Evolutionary conservation across 2,888 invertebrate genomes (phyloP).

Genomic region (Melitaea athalia): DNA sequence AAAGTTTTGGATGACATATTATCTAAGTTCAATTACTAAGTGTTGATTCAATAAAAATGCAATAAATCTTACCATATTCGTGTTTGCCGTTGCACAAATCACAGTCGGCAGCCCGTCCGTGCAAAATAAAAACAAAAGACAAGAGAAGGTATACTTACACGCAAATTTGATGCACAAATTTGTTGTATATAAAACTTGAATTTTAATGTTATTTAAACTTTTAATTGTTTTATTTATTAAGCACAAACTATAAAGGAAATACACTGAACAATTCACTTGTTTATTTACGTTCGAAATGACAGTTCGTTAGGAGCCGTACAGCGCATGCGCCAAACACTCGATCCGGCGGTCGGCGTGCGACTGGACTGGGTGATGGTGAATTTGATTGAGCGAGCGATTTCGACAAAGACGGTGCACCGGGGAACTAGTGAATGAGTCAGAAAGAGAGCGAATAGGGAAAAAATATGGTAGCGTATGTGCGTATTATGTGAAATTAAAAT

Average conservation of each 20-base stretch:
- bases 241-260: constrained; percentile 46
- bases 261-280: constrained; percentile 66
- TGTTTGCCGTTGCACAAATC: constrained; percentile 51
- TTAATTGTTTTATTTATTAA: constrained; percentile 16
- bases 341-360: constrained; percentile 60
- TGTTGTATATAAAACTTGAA: constrained; percentile 36
- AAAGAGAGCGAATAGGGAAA: constrained; percentile 42
- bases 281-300: constrained; percentile 74
- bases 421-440: constrained; percentile 39
- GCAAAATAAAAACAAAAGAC: constrained; percentile 56
- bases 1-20: background rate
- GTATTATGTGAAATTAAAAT: constrained; percentile 13
- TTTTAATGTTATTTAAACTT: constrained; percentile 9
- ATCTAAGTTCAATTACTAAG: background rate
- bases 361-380: too few relatives aligned
- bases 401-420: constrained; percentile 36
- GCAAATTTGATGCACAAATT: constrained; percentile 67
- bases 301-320: constrained; percentile 49
- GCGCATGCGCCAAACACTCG: constrained; percentile 67
- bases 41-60: constrained; percentile 27
- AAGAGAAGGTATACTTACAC: constrained; percentile 67
- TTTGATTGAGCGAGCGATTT: constrained; percentile 46
- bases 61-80: constrained; percentile 30
- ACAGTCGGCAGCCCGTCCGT: constrained; percentile 53
- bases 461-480: constrained; percentile 13